These are phyloP conservation scores for Chloroclystis v-ata DNA, from an alignment of 2,888 invertebrate genomes.

Conservation along the genomic window DNA sequence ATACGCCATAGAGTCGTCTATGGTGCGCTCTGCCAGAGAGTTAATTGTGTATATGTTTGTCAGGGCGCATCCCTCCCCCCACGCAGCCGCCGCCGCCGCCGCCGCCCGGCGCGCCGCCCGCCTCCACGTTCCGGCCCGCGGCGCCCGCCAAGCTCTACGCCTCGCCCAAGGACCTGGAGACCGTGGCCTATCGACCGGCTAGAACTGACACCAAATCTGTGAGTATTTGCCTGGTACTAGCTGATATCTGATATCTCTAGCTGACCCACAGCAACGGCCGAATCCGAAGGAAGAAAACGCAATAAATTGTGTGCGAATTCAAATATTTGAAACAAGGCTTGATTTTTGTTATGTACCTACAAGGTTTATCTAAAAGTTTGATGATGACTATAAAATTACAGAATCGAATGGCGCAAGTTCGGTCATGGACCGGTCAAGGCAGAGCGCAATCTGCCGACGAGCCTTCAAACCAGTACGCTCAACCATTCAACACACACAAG, in stretches of 20 bases:
- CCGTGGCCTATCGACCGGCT: constrained; percentile 53
- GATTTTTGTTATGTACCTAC: too few species aligned
- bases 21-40: too few species aligned
- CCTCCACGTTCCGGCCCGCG: constrained; percentile 93
- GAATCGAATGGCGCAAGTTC: constrained; percentile 79
- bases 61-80: constrained; percentile 84
- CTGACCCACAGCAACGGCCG: not conserved
- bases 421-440: constrained; percentile 53
- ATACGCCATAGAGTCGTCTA: too few species aligned
- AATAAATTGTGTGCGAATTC: too few species aligned
- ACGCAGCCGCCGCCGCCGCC: constrained; percentile 89
- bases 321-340: too few species aligned
- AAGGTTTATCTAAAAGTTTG: too few species aligned
- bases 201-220: constrained; percentile 22
- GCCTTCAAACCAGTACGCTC: constrained; percentile 64
- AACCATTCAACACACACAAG: constrained; percentile 64
- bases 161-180: constrained; percentile 88
- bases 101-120: constrained; percentile 65
- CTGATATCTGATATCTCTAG: not conserved
- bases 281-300: too few species aligned
- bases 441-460: constrained; percentile 63
- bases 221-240: constrained; percentile 8
- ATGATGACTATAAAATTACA: constrained; percentile 14
- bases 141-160: constrained; percentile 86
- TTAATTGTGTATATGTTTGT: too few species aligned